Conservation (phyloP, 2,113 vertebrate species). For the Grantiella picta region DNA sequence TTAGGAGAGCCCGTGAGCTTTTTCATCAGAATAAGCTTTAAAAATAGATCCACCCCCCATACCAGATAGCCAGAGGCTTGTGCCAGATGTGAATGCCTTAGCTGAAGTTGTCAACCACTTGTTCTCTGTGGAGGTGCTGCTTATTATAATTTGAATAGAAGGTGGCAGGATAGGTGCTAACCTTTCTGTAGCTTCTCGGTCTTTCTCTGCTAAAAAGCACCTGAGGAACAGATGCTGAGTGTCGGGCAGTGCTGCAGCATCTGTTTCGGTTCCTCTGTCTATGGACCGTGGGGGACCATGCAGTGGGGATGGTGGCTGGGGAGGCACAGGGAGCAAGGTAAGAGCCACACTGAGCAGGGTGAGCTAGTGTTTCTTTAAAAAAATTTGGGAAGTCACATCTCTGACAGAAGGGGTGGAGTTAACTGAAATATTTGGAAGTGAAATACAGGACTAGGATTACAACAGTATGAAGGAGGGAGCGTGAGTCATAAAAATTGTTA, state of each 20-base stretch:
- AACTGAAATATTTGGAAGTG: neutral
- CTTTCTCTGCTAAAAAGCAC: neutral
- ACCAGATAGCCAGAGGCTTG: neutral
- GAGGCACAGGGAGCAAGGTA: neutral
- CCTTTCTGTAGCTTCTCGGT: neutral
- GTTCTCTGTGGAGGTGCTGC: neutral
- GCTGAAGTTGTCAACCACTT: neutral
- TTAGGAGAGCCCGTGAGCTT: neutral
- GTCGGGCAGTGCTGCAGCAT: neutral
- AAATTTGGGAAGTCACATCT: neutral
- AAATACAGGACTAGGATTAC: neutral
- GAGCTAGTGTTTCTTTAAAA: neutral
- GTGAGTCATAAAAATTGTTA: neutral
- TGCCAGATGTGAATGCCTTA: neutral
- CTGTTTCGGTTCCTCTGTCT: neutral
- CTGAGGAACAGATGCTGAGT: neutral
- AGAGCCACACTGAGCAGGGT: neutral
- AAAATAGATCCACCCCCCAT: neutral
- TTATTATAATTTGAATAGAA: neutral
- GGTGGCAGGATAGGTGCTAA: neutral
- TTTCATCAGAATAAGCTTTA: neutral
- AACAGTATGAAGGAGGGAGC: neutral
- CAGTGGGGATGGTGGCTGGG: neutral
- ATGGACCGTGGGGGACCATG: fast-evolving
- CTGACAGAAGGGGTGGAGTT: neutral